Evolutionary conservation across 2,797 vertebrate species (phyloP).

Genomic region (Salmo trutta): DNA sequence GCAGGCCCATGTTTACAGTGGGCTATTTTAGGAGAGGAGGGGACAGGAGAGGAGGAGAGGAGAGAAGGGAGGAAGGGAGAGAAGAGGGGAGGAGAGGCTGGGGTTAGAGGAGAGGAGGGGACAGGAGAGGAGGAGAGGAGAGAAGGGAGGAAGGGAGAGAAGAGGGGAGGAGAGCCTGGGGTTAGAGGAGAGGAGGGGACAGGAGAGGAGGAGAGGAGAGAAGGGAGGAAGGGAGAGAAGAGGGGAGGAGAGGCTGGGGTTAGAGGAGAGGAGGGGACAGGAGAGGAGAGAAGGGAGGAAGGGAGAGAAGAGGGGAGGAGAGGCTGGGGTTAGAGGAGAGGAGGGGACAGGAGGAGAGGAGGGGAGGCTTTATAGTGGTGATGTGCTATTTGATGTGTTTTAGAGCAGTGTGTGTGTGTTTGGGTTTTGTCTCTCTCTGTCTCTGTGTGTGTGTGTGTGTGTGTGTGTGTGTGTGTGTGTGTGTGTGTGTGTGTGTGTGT

Average conservation of each 20-base stretch:
- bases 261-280: too few species aligned
- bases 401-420: background rate
- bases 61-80: background rate
- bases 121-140: background rate
- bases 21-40: background rate
- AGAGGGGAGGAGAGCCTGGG: background rate
- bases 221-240: background rate
- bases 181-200: background rate
- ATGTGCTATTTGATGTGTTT: background rate
- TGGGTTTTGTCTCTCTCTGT: too few species aligned
- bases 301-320: too few species aligned
- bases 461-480: background rate
- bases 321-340: background rate
- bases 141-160: background rate
- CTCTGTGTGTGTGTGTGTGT: background rate
- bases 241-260: rapidly evolving
- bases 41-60: background rate
- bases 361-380: background rate
- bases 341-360: background rate
- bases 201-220: background rate
- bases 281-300: background rate
- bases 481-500: background rate
- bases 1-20: background rate
- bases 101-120: too few species aligned
- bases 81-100: background rate